Conservation (phyloP, 2,797 vertebrate species). For the Lagorchestes hirsutus region DNA sequence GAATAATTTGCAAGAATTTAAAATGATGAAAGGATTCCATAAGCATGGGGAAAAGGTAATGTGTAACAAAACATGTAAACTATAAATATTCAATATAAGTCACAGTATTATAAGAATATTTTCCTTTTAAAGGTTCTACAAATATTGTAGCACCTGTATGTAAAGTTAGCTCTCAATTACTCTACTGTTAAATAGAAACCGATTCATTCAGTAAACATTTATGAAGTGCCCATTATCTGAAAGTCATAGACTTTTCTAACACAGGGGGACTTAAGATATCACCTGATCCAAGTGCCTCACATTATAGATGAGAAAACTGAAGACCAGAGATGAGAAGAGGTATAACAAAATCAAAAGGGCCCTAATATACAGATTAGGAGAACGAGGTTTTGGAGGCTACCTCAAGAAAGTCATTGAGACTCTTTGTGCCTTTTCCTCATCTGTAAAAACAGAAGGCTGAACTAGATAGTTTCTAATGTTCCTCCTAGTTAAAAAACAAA, state of each 20-base stretch:
- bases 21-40: constrained; percentile 62
- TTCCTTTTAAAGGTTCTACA: constrained; percentile 28
- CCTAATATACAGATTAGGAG: not conserved
- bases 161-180: not conserved
- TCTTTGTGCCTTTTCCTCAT: not conserved
- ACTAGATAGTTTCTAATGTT: not conserved
- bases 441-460: not conserved
- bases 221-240: not conserved
- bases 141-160: not conserved
- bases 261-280: not conserved
- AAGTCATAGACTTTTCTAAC: not conserved
- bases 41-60: constrained; percentile 56
- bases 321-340: not conserved
- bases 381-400: not conserved
- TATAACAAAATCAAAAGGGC: not conserved
- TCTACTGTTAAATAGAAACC: constrained; percentile 45
- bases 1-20: constrained; percentile 74
- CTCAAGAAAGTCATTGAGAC: not conserved
- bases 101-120: not conserved
- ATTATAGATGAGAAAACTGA: not conserved
- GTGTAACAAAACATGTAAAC: not conserved
- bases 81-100: constrained; percentile 49
- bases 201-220: constrained; percentile 34
- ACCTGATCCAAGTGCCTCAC: not conserved
- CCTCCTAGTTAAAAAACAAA: not conserved